These are phyloP conservation scores for Serilophus lunatus DNA, from an alignment of 2,113 vertebrate genomes.

Conservation along the genomic window DNA sequence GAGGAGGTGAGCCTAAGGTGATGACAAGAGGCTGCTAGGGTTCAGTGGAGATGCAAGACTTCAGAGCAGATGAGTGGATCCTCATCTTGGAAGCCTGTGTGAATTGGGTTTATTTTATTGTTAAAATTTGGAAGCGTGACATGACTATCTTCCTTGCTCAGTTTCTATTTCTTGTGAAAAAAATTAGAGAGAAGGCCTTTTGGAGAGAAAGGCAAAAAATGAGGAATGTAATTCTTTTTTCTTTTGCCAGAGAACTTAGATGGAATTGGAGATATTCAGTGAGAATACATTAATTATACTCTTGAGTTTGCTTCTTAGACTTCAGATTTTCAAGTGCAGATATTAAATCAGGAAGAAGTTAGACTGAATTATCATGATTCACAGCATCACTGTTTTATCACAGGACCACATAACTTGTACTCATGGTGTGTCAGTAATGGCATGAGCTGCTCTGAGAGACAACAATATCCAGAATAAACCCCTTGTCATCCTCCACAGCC, in stretches of 20 bases:
- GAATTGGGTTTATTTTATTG: background rate
- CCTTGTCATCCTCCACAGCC: accelerated
- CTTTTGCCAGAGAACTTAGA: background rate
- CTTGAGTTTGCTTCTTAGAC: background rate
- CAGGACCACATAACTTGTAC: background rate
- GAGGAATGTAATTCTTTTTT: background rate
- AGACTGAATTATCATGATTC: background rate
- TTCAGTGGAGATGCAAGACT: background rate
- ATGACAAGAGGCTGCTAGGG: background rate
- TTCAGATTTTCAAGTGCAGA: background rate
- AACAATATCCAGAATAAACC: background rate
- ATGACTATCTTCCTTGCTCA: background rate
- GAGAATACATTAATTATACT: background rate
- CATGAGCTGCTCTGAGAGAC: background rate
- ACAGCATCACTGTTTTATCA: background rate
- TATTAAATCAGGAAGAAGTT: background rate
- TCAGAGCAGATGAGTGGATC: background rate
- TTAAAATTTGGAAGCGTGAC: background rate
- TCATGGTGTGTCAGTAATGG: background rate
- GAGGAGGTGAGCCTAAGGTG: background rate
- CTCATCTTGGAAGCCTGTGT: background rate
- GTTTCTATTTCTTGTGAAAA: background rate
- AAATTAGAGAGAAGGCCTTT: background rate
- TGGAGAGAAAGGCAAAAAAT: background rate
- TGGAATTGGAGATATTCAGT: background rate